phyloP scores from a whole-genome alignment of 2,797 vertebrate genomes.

The Chelonia mydas region DNA sequence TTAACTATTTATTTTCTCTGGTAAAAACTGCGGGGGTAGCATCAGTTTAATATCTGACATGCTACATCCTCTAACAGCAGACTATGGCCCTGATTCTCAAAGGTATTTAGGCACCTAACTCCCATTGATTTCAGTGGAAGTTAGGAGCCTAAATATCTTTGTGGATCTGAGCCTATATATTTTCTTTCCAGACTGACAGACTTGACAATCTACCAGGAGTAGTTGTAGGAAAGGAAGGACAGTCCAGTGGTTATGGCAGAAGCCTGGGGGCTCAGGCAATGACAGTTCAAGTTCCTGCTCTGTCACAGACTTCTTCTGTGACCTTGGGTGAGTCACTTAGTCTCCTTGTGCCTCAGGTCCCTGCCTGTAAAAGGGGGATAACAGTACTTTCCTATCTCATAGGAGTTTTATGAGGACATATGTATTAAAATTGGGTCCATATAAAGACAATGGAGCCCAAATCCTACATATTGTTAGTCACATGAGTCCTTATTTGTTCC shows the following conservation, averaged over 20 bases:
- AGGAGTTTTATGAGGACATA: neutral
- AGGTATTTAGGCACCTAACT: neutral
- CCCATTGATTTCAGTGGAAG: too few relatives aligned
- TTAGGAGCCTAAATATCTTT: too few relatives aligned
- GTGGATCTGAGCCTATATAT: too few relatives aligned
- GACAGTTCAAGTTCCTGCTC: neutral
- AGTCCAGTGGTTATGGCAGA: too few relatives aligned
- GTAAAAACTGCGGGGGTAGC: neutral
- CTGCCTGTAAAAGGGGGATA: accelerated
- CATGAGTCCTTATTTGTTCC: neutral
- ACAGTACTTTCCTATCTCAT: neutral
- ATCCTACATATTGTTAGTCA: neutral
- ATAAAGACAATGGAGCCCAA: neutral
- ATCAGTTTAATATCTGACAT: neutral
- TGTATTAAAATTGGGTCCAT: neutral
- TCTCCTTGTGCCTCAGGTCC: neutral
- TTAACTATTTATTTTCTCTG: neutral
- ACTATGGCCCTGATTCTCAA: neutral
- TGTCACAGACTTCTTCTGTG: neutral
- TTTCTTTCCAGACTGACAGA: too few relatives aligned
- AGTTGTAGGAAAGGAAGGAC: too few relatives aligned
- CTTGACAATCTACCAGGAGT: too few relatives aligned
- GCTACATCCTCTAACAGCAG: neutral
- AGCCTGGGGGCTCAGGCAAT: neutral
- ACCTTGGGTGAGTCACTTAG: accelerated